A percentile compares a stretch with the other conserved stretches of the same genome.
These are phyloP conservation scores for Argyra leucocephala DNA, from an alignment of 2,888 invertebrate species.

Conservation along the genomic window DNA sequence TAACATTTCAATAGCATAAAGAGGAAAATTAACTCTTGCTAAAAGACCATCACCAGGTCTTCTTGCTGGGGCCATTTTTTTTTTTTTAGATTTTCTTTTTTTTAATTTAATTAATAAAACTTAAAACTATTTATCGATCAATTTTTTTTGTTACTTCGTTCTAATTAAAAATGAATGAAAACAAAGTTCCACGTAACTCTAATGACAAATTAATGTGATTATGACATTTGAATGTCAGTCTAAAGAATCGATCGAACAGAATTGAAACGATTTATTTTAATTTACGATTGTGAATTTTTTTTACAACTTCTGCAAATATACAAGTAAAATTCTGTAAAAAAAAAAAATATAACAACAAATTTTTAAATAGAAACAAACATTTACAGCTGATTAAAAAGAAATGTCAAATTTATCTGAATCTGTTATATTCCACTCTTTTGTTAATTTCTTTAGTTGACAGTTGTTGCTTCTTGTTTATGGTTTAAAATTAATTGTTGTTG, in stretches of 20 bases:
- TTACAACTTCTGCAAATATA: no score
- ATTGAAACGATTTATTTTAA: no score
- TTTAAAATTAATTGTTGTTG: neutral
- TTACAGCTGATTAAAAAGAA: neutral
- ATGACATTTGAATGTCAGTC: neutral
- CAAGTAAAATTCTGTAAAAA: no score
- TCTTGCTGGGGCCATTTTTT: constrained; percentile 52
- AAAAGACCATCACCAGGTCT: constrained; percentile 60
- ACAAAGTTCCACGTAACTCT: constrained; percentile 6
- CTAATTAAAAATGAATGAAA: constrained; percentile 3
- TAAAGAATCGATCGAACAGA: no score
- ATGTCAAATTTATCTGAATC: no score
- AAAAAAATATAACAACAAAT: no score
- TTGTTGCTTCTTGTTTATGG: neutral
- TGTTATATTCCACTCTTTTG: neutral
- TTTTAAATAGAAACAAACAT: neutral
- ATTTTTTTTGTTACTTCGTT: neutral
- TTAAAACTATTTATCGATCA: neutral
- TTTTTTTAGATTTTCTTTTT: neutral
- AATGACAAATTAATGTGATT: neutral
- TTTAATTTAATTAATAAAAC: neutral
- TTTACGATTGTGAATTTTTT: no score
- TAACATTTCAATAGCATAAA: constrained; percentile 82
- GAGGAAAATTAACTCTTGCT: constrained; percentile 84
- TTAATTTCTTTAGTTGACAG: neutral